phyloP scores from a whole-genome alignment of 2,113 vertebrate genomes.

The Forbesichthys agassizii region DNA sequence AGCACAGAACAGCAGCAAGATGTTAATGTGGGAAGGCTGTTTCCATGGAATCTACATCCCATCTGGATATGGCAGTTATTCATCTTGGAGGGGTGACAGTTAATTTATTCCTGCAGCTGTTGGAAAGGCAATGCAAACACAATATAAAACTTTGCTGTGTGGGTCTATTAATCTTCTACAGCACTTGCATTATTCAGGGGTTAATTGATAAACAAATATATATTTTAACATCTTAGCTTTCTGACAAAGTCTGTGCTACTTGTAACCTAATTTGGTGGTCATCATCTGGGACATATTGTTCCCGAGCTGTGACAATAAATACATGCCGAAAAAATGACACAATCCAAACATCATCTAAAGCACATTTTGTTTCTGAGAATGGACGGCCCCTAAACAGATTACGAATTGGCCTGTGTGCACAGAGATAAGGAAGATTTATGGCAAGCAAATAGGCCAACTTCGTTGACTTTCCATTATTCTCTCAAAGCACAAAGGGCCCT shows the following conservation, averaged over 20 bases:
- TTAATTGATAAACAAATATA: too few species aligned
- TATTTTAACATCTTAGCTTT: too few species aligned
- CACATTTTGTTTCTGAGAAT: slow-evolving; percentile 15
- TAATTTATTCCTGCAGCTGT: slow-evolving; percentile 46
- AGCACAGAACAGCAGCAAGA: slow-evolving; percentile 32
- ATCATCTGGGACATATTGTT: too few species aligned
- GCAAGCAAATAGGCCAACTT: slow-evolving; percentile 25
- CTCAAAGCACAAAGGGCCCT: slow-evolving; percentile 35
- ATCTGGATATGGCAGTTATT: slow-evolving; percentile 40
- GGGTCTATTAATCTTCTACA: slow-evolving; percentile 2
- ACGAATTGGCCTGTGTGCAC: slow-evolving; percentile 33
- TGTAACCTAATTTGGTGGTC: too few species aligned
- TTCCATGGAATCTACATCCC: slow-evolving; percentile 54
- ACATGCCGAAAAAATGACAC: background rate
- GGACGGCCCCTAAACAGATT: slow-evolving; percentile 29
- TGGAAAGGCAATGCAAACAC: slow-evolving; percentile 19
- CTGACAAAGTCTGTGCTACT: too few species aligned
- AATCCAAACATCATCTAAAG: background rate
- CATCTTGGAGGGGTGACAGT: slow-evolving; percentile 42
- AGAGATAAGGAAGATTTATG: slow-evolving; percentile 42
- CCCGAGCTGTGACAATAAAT: too few species aligned
- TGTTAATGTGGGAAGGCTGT: slow-evolving; percentile 32
- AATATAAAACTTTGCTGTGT: slow-evolving; percentile 15
- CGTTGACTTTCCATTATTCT: slow-evolving; percentile 32
- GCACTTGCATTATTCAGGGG: too few species aligned